Evolutionary conservation across 2,113 vertebrate genomes (phyloP).

Genomic region (Thamnaconus septentrionalis): DNA sequence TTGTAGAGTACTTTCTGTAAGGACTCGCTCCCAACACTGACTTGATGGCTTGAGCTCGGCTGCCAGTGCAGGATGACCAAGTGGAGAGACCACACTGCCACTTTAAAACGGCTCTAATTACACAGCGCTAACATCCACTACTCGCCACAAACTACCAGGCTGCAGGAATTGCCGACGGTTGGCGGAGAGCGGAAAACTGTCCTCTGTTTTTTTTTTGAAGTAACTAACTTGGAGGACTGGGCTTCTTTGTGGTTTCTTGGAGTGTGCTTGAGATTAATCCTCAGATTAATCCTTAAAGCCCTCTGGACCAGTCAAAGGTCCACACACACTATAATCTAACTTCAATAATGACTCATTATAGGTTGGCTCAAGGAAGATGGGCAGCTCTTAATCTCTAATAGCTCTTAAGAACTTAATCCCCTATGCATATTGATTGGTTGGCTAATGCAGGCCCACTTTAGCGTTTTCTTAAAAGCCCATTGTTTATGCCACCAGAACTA

Average conservation of each 20-base stretch:
- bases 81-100: slow-evolving; percentile 12
- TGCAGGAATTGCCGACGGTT: too few species aligned
- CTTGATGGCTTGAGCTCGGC: not conserved
- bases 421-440: slow-evolving; percentile 47
- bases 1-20: too few species aligned
- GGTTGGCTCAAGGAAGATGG: slow-evolving; percentile 52
- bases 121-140: slow-evolving; percentile 12
- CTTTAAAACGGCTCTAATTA: slow-evolving; percentile 35
- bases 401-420: slow-evolving; percentile 59
- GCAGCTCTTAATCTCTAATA: slow-evolving; percentile 57
- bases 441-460: slow-evolving; percentile 22
- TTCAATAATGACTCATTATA: slow-evolving; percentile 55
- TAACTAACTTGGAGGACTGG: slow-evolving; percentile 31
- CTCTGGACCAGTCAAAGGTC: slow-evolving; percentile 39
- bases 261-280: slow-evolving; percentile 62
- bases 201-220: slow-evolving; percentile 20
- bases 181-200: not conserved
- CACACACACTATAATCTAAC: slow-evolving; percentile 42
- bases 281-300: slow-evolving; percentile 61
- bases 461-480: slow-evolving; percentile 38
- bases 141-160: not conserved
- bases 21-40: not conserved
- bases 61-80: not conserved
- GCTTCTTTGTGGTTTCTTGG: slow-evolving; percentile 13
- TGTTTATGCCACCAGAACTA: slow-evolving; percentile 35